Base-by-base conservation (phyloP, 2,888 invertebrate genomes). In the Maniola hyperantus region DNA sequence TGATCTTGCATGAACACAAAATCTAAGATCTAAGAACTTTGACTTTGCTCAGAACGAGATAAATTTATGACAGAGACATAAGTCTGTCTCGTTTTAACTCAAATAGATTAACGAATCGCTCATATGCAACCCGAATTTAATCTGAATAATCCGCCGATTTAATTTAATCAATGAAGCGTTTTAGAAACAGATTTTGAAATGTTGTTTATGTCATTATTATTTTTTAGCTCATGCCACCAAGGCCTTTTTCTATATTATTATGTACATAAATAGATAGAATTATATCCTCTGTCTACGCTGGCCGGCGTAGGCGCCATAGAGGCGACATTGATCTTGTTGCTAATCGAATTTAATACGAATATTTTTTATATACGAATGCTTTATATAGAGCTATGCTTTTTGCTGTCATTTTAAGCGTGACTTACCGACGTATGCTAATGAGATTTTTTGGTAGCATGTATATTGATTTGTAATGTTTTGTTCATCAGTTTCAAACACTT, bases 311-410 rank as follows among this genome's bases (percentile, higher is more conserved):
- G 64, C 64, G 66, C 44, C 55, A 50, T 20, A 48, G 33, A 36
- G 11, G 51, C 67, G 64, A 64, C 64, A 55, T 60, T 60, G 59
- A 48, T 63, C 11, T 15, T 64, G 26, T 62, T 62, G 62, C 62
- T 62, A 62, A 62, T 33, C 33, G 15, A 26, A 42, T 51, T 5
- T 20, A 48, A 55, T 42, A 39, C 39, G 26, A 18, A 44, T 44
- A 13, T 44, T 26, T 58, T 58, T 42, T 58, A 10, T 13, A 13
- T 57, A 18, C 57, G 13, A n/a, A 6, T 7, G 8, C 6, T 13
- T 20, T 15, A 20, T 26, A 18, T 48, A 48, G 59, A 34, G 46
- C 57, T 42, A 18, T 57, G 54, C 18, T 34, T 59, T 61, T 51
- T 61, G 36, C 13, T 50, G 15, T 48, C 5, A 26, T n/a, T 33